phyloP scores from a whole-genome alignment of 2,797 vertebrate genomes.

The Vespertilio murinus region DNA sequence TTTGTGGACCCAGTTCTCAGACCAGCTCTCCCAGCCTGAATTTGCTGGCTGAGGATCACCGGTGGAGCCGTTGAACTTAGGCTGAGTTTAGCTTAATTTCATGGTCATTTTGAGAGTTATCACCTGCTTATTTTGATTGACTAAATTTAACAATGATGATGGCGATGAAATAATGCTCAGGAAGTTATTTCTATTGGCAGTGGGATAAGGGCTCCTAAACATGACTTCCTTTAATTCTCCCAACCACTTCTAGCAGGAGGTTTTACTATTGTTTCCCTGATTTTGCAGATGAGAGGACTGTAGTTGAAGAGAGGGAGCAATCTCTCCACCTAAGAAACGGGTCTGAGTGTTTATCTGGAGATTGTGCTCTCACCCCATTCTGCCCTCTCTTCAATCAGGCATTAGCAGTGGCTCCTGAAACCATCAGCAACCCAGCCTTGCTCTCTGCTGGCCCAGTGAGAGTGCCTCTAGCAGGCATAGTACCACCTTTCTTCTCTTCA shows the following conservation, averaged over 20 bases:
- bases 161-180: neutral
- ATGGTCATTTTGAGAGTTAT: neutral
- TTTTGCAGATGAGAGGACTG: constrained; percentile 71
- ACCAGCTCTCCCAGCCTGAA: neutral
- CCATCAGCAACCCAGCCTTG: too few species aligned
- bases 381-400: neutral
- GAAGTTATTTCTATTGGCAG: neutral
- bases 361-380: neutral
- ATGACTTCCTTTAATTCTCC: constrained; percentile 69
- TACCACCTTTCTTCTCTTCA: neutral
- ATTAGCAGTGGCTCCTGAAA: neutral
- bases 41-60: neutral
- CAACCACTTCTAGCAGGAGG: neutral
- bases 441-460: neutral
- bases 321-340: neutral
- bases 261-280: constrained; percentile 57
- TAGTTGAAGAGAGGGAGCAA: constrained; percentile 55
- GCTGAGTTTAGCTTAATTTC: neutral
- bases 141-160: neutral
- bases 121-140: neutral
- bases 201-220: constrained; percentile 45
- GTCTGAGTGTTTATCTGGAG: neutral
- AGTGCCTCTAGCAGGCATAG: neutral
- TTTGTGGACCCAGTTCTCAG: neutral
- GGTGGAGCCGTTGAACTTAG: neutral